Base-by-base conservation (phyloP, 1,140 invertebrate genomes). In the Psilanteris sp. region DNA sequence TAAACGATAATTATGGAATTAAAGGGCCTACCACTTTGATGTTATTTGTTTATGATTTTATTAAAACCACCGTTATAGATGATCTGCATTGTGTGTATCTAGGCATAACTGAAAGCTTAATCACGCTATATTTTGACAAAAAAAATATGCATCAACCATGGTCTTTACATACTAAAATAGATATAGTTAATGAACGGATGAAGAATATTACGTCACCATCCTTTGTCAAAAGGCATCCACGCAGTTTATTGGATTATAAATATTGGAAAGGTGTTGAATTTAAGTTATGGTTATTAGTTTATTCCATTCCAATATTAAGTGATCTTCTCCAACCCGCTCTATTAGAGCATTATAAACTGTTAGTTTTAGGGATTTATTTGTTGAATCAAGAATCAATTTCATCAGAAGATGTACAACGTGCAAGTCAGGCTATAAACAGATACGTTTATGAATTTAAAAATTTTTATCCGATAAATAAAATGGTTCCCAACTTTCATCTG, bases 251-350 rank as follows among this genome's bases (percentile, higher is more conserved):
- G 0, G 70, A 73, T 22, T 18, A 22, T 5, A 43, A 29, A 7
- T 74, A 72, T 50, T 82, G 80, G 78, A 82, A 83, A 59, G 75
- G 75, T 3, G 31, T 39, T 0, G 79, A 82, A 32, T 78, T 79
- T n/a, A 76, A 74, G 39, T 41, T 54, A 1, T 80, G 72, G 44
- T 22, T 76, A 3, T 37, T 81, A 0, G 48, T 59, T 9, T 78
- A 78, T 62, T 79, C 61, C 1, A 5, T 79, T 3, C 54, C 79
- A 0, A 34, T 82, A 9, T 41, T 82, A 4, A 15, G 15, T 18
- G 55, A 66, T 9, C 72, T 79, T 3, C 54, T 82, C 37, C 4
- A 29, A 7, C 29, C 68, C 3, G 20, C 36, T 7, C 80, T 73
- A 55, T 66, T 76, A n/a, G 14, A 72, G 8, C 81, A 83, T 39